Percentiles rank a stretch among this genome's conserved stretches.
Conservation (phyloP, 2,888 invertebrate genomes). For the Sphaerophoria taeniata region DNA sequence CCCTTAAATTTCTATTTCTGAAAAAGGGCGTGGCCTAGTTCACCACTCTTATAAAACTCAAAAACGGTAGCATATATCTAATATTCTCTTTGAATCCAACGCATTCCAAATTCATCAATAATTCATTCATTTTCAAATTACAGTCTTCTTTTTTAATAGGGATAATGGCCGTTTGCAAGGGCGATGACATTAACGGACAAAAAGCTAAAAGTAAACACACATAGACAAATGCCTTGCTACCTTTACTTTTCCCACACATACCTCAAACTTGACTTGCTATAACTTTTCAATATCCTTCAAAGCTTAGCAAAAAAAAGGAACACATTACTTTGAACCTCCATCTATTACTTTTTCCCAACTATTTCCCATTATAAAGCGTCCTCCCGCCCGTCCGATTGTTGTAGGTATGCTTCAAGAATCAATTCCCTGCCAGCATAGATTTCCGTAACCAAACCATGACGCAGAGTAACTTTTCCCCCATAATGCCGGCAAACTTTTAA, state of each 20-base stretch:
- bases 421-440: conserved; percentile 52
- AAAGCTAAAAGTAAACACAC: conserved; percentile 15
- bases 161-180: no score
- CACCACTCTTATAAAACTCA: no score
- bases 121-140: no score
- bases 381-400: neutral
- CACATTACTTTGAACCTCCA: conserved; percentile 9
- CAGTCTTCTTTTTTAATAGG: no score
- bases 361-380: conserved; percentile 32
- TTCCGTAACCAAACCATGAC: conserved; percentile 26
- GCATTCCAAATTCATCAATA: no score
- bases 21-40: no score
- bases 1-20: no score
- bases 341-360: conserved; percentile 53
- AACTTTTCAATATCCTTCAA: conserved; percentile 41
- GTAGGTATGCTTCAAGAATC: conserved; percentile 28
- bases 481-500: conserved; percentile 66
- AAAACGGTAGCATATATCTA: no score
- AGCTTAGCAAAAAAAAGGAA: conserved; percentile 28
- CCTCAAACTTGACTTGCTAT: neutral
- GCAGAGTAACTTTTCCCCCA: conserved; percentile 55
- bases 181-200: neutral
- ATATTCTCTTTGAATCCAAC: no score
- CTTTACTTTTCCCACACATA: neutral
- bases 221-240: conserved; percentile 15